Base-by-base conservation (phyloP, 2,888 invertebrate species). In the Pandemis heparana region DNA sequence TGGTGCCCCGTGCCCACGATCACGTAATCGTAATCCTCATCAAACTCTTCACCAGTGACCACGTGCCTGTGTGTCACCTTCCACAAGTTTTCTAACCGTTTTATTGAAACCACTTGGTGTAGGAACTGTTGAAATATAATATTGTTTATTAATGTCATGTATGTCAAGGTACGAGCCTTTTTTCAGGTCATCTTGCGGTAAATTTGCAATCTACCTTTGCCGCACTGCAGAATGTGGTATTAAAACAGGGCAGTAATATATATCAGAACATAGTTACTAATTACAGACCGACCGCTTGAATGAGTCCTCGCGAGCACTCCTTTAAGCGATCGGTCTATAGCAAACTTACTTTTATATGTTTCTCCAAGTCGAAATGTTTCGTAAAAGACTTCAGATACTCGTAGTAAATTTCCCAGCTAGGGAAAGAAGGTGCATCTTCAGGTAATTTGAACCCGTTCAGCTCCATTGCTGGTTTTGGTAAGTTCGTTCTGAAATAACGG, bases 1-100 rank as follows among this genome's bases (percentile, higher is more conserved):
- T 89, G 89, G 79, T 95, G 96, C 87, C 97, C 97, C 79, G 96
- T 96, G 77, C 96, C 97, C 14, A 97, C 89, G 75, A 97, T 94
- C 8, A 97, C 90, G 65, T 95, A 96, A 79, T 97, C 96, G 82
- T 95, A 97, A 23, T 91, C 88, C 56, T 93, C 90, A 75, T 87
- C 89, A 75, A 85, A 89, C 14, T 82, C 83, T 59, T 90, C 85
- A 5, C 84, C 84, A 3, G 88, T 89, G n/a, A 84, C 67, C 0
- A 92, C 80, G 61, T 89, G 78, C 74, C 83, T 81, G 70, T 91
- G 83, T 78, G 83, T 90, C 0, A 94, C 89, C 77, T 79, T 88
- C 94, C 94, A 94, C 5, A 82, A 74, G 53, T 90, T 80, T 0
- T 78, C 81, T 10, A 82, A 78, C 75, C 89, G 85, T 66, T 80